phyloP scores from a whole-genome alignment of 1,140 invertebrate species.

The Heliconius himera region DNA sequence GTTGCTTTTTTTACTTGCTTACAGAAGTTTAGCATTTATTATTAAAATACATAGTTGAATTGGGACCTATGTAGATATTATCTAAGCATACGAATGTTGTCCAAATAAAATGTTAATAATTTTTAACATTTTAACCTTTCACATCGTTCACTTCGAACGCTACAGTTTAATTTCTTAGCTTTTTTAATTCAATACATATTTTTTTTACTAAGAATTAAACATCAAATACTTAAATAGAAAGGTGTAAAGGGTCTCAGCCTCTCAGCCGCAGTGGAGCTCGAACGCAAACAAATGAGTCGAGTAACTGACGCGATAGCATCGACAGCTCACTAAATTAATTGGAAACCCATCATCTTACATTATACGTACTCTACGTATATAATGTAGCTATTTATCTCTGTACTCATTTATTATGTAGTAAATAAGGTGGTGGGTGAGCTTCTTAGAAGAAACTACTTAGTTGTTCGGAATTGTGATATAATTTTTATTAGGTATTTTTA shows the following conservation, averaged over 20 bases:
- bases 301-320: constrained; percentile 23
- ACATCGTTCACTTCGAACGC: too few species aligned
- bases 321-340: constrained; percentile 31
- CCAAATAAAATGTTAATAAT: too few species aligned
- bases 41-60: neutral
- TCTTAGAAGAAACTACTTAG: neutral
- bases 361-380: neutral
- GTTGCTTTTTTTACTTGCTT: too few species aligned
- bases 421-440: neutral
- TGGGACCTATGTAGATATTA: too few species aligned
- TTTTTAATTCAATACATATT: too few species aligned
- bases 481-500: too few species aligned
- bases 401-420: neutral
- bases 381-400: neutral
- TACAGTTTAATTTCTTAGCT: too few species aligned
- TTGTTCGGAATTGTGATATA: neutral
- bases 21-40: neutral
- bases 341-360: constrained; percentile 25
- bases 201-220: too few species aligned
- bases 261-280: neutral
- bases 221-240: neutral
- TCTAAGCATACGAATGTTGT: too few species aligned
- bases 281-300: constrained; percentile 21
- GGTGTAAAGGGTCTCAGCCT: neutral
- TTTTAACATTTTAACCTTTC: too few species aligned